These are phyloP conservation scores for Solea senegalensis DNA, from an alignment of 2,113 vertebrate species.

Conservation along the genomic window DNA sequence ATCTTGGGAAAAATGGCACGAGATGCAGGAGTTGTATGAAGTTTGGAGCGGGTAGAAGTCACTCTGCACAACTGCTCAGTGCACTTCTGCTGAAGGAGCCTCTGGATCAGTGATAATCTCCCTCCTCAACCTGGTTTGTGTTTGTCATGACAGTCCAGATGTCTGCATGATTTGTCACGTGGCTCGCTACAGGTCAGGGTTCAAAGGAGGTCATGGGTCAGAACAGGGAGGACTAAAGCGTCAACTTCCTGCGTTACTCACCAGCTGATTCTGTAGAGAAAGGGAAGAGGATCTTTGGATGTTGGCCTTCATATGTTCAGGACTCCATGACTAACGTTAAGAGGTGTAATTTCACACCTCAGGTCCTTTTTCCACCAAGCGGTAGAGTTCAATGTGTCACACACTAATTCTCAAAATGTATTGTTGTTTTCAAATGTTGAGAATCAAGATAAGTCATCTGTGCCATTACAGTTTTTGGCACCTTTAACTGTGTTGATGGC, in stretches of 20 bases:
- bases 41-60: conserved; percentile 21
- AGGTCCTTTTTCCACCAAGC: too few relatives aligned
- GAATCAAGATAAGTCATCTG: too few relatives aligned
- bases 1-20: conserved; percentile 36
- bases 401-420: too few relatives aligned
- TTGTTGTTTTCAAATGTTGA: too few relatives aligned
- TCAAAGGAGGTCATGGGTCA: conserved; percentile 65
- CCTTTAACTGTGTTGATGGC: too few relatives aligned
- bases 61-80: conserved; percentile 32
- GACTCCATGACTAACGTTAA: conserved; percentile 31
- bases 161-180: conserved; percentile 60
- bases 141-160: conserved; percentile 67
- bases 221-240: conserved; percentile 53
- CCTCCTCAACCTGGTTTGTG: conserved; percentile 68
- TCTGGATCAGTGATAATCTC: conserved; percentile 59
- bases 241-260: conserved; percentile 70
- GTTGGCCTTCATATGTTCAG: conserved; percentile 28
- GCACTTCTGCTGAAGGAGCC: conserved; percentile 44
- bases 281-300: conserved; percentile 60
- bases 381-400: too few relatives aligned
- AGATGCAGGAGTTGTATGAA: conserved; percentile 18
- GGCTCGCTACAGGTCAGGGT: conserved; percentile 46
- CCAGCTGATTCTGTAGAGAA: conserved; percentile 40
- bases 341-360: conserved; percentile 14
- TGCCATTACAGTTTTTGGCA: too few relatives aligned